Evolutionary conservation across 1,140 invertebrate species (phyloP).

Genomic region (Pseudomyrmex flavicornis): DNA sequence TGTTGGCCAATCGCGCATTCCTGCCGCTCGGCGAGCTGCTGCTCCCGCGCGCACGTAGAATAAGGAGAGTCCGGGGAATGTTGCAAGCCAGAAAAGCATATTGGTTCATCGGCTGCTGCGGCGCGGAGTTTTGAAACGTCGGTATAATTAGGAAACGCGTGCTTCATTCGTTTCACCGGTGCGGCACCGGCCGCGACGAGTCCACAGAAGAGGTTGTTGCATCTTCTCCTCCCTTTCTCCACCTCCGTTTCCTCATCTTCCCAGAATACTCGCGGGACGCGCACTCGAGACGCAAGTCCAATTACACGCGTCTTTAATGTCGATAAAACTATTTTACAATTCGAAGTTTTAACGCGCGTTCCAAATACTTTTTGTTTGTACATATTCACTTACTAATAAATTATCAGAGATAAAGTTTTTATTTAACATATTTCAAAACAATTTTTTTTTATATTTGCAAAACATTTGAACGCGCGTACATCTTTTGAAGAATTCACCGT

Average conservation of each 20-base stretch:
- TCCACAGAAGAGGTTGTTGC: constrained; percentile 13
- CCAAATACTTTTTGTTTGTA: not conserved
- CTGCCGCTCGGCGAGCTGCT: constrained; percentile 74
- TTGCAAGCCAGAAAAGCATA: constrained; percentile 83
- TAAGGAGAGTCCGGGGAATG: constrained; percentile 73
- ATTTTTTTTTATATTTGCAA: not conserved
- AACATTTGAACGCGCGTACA: too few species aligned
- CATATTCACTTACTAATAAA: too few species aligned
- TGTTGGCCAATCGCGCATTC: constrained; percentile 84
- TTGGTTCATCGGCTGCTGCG: constrained; percentile 82
- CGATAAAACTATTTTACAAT: too few species aligned
- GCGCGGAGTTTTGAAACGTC: constrained; percentile 79
- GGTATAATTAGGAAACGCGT: constrained; percentile 83
- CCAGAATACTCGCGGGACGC: not conserved
- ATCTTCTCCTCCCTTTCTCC: constrained; percentile 25
- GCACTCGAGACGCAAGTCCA: not conserved
- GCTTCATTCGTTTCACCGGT: constrained; percentile 65
- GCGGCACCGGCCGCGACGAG: constrained; percentile 56
- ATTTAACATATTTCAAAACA: too few species aligned
- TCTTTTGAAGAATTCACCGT: not conserved
- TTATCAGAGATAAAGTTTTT: too few species aligned
- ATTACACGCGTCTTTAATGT: too few species aligned
- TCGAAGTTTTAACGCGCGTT: not conserved
- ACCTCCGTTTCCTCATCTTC: not conserved
- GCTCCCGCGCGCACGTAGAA: constrained; percentile 65